Percentiles rank a stretch among this genome's conserved stretches.
Evolutionary conservation across 1,140 invertebrate species (phyloP).

Genomic region (Drosophila bocqueti): DNA sequence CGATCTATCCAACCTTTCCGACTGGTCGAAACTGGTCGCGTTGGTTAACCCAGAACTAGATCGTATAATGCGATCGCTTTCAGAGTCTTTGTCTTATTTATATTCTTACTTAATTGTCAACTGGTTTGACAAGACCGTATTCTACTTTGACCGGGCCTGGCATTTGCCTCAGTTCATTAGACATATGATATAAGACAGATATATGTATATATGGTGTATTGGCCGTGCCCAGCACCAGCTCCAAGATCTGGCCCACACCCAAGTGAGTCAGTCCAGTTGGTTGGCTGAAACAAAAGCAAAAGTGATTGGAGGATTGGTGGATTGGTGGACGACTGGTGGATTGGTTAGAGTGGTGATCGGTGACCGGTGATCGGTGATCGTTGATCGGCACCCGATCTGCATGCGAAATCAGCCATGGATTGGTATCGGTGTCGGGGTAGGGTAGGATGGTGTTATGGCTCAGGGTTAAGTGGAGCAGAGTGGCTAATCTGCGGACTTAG

Average conservation of each 20-base stretch:
- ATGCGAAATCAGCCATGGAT: conserved; percentile 58
- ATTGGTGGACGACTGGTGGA: neutral
- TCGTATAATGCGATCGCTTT: conserved; percentile 59
- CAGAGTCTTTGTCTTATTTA: conserved; percentile 31
- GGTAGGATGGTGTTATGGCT: neutral
- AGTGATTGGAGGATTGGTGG: conserved; percentile 29
- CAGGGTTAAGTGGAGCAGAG: conserved; percentile 65
- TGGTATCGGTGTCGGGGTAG: neutral
- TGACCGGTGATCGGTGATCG: neutral
- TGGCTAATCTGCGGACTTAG: conserved; percentile 50
- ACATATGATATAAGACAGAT: conserved; percentile 2
- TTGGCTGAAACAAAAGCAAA: conserved; percentile 62
- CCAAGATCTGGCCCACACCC: conserved; percentile 11
- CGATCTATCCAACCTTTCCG: conserved; percentile 35
- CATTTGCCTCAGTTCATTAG: conserved; percentile 66
- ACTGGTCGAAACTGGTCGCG: conserved; percentile 46
- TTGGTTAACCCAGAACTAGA: conserved; percentile 52
- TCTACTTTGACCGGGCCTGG: conserved; percentile 64
- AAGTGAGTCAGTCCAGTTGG: conserved; percentile 36
- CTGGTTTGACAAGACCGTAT: conserved; percentile 73
- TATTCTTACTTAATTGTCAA: conserved; percentile 63
- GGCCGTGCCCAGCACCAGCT: conserved; percentile 23
- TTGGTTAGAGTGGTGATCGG: no score
- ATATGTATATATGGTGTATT: neutral
- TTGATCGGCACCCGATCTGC: conserved; percentile 51